Evolutionary conservation across 2,113 vertebrate species (phyloP), one percentile per base, ranked within the genome.

Genomic region (Barbus barbus): DNA sequence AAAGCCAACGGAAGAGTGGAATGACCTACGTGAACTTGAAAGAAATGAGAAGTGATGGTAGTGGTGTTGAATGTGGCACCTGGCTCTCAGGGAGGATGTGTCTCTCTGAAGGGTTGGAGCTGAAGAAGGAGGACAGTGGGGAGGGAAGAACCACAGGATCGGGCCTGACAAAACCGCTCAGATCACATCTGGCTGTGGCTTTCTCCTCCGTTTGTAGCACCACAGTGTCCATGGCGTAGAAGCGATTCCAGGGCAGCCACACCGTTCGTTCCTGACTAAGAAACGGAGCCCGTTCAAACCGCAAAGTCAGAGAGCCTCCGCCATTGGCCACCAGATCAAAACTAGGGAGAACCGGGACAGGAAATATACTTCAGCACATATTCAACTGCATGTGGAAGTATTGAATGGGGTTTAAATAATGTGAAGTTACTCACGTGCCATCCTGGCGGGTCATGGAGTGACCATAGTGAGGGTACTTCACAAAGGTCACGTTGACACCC

Each of bases 271-370:
- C 96, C 88, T 97, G 96, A 86, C 94, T 96, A 91, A 96, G 92
- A 82, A 97, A 97, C 0, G 96, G 96, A 31, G 96, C 96, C 1
- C 96, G 92, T 53, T 97, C 95, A 26, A 97, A 97, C 86, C 95
- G 95, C 87, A 97, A 91, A 0, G 95, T 97, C 78, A 97, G 85
- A n/a, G 96, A 95, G 14, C 93, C 91, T 4, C 96, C 96, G 0
- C 96, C 96, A 0, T 97, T 97, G n/a, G 96, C 96, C 13, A 97
- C 93, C 90, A 97, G 92, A 91, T 97, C 96, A 86, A 97, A 97
- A 89, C 96, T 97, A 87, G 88, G 87, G 48, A 71, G 36, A 73
- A 48, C 13, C 67, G 3, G 20, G 14, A 28, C 11, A 31, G 31
- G 7, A 78, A 8, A 60, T 20, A 60, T 1, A 36, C 12, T 60